Percentiles rank a stretch among this genome's conserved stretches.
These are phyloP conservation scores for Pomatorhinus ruficollis DNA, from an alignment of 2,113 vertebrate species.

Conservation along the genomic window DNA sequence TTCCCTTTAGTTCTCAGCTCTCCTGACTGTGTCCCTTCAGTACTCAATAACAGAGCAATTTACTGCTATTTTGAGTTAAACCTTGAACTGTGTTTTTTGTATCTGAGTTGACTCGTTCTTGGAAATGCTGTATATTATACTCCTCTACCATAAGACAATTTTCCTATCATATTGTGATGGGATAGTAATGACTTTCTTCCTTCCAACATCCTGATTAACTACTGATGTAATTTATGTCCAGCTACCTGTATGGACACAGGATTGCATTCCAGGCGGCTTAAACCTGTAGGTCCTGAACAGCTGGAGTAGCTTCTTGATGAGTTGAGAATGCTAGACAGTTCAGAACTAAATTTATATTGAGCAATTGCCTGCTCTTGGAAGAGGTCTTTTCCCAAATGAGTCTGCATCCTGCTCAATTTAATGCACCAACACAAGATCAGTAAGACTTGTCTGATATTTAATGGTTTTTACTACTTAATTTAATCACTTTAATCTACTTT, in stretches of 20 bases:
- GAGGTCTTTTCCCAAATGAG: not conserved
- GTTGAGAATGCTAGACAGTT: not conserved
- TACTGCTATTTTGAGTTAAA: not conserved
- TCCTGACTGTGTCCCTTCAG: not conserved
- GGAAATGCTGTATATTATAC: not conserved
- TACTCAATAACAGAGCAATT: not conserved
- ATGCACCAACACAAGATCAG: not conserved
- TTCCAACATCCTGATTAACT: not conserved
- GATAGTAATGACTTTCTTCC: not conserved
- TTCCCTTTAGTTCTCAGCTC: not conserved
- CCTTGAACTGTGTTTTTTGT: not conserved
- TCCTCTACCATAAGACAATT: not conserved
- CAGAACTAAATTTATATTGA: not conserved
- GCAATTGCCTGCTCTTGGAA: not conserved
- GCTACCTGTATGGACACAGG: not conserved
- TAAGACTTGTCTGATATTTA: not conserved
- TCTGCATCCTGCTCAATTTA: not conserved
- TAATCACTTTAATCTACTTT: not conserved
- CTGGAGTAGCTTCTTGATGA: not conserved
- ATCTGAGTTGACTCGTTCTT: not conserved
- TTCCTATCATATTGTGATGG: not conserved
- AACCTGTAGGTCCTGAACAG: not conserved
- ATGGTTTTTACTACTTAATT: not conserved
- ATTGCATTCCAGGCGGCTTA: not conserved
- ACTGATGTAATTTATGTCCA: not conserved